A percentile compares a stretch with the other conserved stretches of the same genome.
These are phyloP conservation scores for Papilio machaon DNA, from an alignment of 1,140 invertebrate species.

Conservation along the genomic window DNA sequence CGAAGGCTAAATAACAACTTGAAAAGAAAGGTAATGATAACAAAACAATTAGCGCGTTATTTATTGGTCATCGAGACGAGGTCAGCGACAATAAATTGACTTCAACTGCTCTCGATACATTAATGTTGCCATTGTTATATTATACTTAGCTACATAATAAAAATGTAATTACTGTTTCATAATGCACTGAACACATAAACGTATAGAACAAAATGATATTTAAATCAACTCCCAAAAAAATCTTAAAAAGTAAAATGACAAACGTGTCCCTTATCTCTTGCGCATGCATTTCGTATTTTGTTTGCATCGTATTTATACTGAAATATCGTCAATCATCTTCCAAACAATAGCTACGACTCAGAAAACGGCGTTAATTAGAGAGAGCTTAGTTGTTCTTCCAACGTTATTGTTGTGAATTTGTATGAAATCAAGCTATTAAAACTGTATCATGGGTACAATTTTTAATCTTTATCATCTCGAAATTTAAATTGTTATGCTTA, in stretches of 20 bases:
- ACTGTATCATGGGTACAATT: background rate
- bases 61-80: constrained; percentile 19
- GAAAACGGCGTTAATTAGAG: background rate
- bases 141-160: background rate
- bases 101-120: background rate
- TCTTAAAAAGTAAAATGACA: background rate
- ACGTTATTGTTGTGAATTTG: no score
- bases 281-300: background rate
- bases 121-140: constrained; percentile 4
- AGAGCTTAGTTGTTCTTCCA: background rate
- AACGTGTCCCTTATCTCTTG: background rate
- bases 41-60: constrained; percentile 12
- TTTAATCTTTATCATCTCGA: no score
- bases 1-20: background rate
- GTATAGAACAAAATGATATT: background rate
- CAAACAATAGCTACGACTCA: background rate
- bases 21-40: constrained; percentile 16
- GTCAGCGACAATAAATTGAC: constrained; percentile 7
- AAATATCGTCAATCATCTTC: background rate
- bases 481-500: no score
- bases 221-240: no score
- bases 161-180: constrained; percentile 9
- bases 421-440: background rate
- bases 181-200: background rate
- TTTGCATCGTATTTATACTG: background rate